Percentiles rank a stretch among this genome's conserved stretches.
Conservation (phyloP, 2,113 vertebrate species). For the Podilymbus podiceps region DNA sequence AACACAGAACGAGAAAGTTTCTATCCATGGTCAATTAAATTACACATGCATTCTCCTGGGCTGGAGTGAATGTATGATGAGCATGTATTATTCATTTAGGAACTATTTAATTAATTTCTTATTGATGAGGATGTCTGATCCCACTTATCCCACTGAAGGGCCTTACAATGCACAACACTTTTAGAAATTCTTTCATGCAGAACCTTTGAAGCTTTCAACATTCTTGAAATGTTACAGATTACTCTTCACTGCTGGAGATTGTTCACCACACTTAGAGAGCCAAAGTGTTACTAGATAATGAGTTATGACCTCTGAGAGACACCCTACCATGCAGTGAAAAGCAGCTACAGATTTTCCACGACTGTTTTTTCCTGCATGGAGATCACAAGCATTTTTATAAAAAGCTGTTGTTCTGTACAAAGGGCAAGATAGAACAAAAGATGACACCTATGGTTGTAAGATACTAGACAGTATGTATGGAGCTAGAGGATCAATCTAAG, state of each 20-base stretch:
- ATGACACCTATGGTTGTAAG: not conserved
- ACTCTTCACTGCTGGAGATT: not conserved
- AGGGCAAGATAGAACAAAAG: not conserved
- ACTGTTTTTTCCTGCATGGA: not conserved
- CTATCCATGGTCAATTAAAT: not conserved
- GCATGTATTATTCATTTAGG: conserved; percentile 45
- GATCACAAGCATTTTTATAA: not conserved
- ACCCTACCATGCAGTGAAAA: not conserved
- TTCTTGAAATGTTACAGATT: not conserved
- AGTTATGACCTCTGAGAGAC: not conserved
- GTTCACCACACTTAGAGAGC: not conserved
- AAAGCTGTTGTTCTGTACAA: not conserved
- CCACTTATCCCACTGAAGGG: conserved; percentile 10
- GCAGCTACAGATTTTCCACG: not conserved
- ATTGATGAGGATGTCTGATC: conserved; percentile 38
- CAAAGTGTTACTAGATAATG: not conserved
- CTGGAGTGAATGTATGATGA: conserved; percentile 17
- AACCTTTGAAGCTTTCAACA: not conserved
- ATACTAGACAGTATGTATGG: not conserved
- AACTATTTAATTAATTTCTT: conserved; percentile 52
- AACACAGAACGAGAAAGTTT: not conserved
- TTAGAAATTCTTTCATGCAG: not conserved
- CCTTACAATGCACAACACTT: not conserved
- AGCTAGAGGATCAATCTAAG: not conserved
- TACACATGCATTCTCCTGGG: conserved; percentile 1